Conservation (phyloP, 2,113 vertebrate species). For the Grus americana region DNA sequence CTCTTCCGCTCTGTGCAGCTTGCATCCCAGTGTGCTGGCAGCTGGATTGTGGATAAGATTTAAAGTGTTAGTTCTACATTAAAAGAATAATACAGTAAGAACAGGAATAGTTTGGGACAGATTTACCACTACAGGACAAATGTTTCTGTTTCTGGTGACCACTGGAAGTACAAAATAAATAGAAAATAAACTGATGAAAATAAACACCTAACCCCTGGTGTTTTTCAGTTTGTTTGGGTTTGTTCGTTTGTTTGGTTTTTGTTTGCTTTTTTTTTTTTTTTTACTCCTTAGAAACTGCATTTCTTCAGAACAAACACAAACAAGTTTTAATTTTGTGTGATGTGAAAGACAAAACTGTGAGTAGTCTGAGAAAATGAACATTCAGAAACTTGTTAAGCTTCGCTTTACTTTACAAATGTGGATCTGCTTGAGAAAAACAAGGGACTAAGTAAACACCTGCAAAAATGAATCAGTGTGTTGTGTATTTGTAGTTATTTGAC, state of each 20-base stretch:
- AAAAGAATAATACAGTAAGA: conserved; percentile 45
- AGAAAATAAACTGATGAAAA: conserved; percentile 32
- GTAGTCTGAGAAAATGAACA: conserved; percentile 57
- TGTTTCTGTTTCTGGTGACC: conserved; percentile 17
- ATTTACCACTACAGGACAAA: conserved; percentile 42
- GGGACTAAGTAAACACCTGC: background rate
- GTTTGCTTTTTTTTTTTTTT: background rate
- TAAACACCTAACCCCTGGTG: background rate
- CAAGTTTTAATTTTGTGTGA: conserved; percentile 47
- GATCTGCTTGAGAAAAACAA: background rate
- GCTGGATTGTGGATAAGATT: conserved; percentile 32
- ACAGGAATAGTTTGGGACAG: conserved; percentile 20
- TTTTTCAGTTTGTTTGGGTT: background rate
- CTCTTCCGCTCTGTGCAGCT: conserved; percentile 53
- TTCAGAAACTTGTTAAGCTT: conserved; percentile 50
- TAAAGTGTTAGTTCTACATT: conserved; percentile 46
- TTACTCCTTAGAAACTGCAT: conserved; percentile 25
- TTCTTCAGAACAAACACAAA: conserved; percentile 44
- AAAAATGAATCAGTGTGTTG: background rate
- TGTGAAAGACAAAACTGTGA: background rate
- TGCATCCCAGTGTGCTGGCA: conserved; percentile 19
- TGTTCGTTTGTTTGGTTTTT: too few relatives aligned
- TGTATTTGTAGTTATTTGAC: background rate
- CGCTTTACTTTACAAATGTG: conserved; percentile 20
- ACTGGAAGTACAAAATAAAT: conserved; percentile 16